Conservation (phyloP, 2,797 vertebrate genomes). For the Coregonus sp. region DNA sequence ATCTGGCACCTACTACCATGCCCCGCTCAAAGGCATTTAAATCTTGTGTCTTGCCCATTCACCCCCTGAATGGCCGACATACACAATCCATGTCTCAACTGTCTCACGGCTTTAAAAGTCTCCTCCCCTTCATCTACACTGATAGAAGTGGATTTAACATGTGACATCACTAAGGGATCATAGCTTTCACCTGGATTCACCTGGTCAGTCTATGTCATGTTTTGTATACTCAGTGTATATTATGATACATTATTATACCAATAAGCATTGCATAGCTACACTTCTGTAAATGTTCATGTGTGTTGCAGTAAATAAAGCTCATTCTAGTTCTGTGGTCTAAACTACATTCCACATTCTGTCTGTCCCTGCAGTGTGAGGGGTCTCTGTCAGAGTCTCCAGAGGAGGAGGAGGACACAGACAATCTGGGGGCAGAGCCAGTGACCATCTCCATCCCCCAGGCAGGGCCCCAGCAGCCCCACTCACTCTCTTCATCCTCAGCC, state of each 20-base stretch:
- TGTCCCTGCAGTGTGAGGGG: conserved; percentile 56
- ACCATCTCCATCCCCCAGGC: conserved; percentile 1
- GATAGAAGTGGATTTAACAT: no score
- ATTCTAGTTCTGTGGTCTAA: background rate
- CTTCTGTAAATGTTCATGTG: background rate
- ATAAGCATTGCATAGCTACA: background rate
- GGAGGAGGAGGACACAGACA: conserved; percentile 71
- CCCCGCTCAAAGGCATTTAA: no score
- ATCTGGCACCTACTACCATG: no score
- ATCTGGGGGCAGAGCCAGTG: conserved; percentile 48
- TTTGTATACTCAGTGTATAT: background rate
- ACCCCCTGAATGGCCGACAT: no score
- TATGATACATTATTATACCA: background rate
- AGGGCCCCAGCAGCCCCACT: conserved; percentile 7
- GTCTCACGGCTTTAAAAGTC: no score
- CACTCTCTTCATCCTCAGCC: background rate
- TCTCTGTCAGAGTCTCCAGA: conserved; percentile 71
- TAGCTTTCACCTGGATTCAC: no score
- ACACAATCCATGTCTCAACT: no score
- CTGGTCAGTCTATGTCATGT: no score
- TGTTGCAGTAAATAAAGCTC: background rate
- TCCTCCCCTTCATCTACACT: no score
- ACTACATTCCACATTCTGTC: background rate
- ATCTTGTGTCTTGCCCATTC: no score
- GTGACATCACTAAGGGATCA: no score